Percentiles rank a stretch among this genome's conserved stretches.
Evolutionary conservation across 2,888 invertebrate genomes (phyloP).

Genomic region (Lochmaea crataegi): DNA sequence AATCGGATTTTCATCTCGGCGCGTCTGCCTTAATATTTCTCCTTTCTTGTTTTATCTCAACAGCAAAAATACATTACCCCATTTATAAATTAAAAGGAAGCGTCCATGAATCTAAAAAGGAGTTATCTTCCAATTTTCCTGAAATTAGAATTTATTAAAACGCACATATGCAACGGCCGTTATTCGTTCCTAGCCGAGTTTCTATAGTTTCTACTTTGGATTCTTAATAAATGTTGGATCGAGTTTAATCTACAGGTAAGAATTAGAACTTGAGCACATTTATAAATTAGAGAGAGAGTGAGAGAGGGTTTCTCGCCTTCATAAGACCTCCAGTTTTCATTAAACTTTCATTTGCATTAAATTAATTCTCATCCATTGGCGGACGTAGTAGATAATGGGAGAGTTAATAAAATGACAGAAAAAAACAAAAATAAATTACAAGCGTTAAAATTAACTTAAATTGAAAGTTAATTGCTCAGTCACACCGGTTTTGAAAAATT

Average conservation of each 20-base stretch:
- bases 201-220: conserved; percentile 18
- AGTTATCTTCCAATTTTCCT: conserved; percentile 6
- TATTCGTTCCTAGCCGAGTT: conserved; percentile 20
- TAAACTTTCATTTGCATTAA: conserved; percentile 14
- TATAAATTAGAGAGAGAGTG: conserved; percentile 1
- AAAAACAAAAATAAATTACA: no score
- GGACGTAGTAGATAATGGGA: background rate
- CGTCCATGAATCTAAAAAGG: background rate
- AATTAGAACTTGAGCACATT: conserved; percentile 7
- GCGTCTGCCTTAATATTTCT: background rate
- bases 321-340: conserved; percentile 15
- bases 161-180: conserved; percentile 18
- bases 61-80: conserved; percentile 11
- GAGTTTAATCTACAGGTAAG: conserved; percentile 22
- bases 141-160: conserved; percentile 18
- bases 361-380: conserved; percentile 11
- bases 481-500: no score
- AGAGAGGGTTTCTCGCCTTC: conserved; percentile 8
- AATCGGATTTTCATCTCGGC: background rate
- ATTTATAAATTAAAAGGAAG: conserved; percentile 1
- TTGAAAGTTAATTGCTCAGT: no score
- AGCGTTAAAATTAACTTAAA: no score
- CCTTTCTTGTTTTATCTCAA: background rate
- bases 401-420: no score
- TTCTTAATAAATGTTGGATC: conserved; percentile 19